Conservation (phyloP, 2,888 invertebrate genomes). For the Cryptus viduatorius region DNA sequence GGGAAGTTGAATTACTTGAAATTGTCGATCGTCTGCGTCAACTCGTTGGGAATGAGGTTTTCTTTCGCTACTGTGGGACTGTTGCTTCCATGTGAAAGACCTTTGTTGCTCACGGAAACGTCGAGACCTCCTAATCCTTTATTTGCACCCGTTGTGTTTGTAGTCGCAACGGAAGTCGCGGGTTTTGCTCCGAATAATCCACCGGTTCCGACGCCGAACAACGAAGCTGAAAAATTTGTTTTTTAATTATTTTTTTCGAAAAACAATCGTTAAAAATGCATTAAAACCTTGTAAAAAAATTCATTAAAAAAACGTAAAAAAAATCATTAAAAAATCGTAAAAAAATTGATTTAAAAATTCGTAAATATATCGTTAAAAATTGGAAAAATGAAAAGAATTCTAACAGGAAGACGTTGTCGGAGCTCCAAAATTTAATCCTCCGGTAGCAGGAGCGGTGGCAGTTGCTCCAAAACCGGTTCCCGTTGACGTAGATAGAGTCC, state of each 20-base stretch:
- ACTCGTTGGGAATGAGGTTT: constrained; percentile 91
- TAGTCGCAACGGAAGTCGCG: constrained; percentile 66
- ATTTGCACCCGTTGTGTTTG: constrained; percentile 83
- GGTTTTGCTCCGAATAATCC: constrained; percentile 79
- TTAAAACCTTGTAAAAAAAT: too few species aligned
- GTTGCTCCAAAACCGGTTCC: constrained; percentile 82
- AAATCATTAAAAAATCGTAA: too few species aligned
- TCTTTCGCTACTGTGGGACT: constrained; percentile 88
- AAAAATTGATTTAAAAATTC: too few species aligned
- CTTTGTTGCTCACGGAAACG: constrained; percentile 85
- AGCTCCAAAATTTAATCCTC: constrained; percentile 75
- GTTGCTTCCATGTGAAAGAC: constrained; percentile 84
- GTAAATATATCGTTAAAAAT: too few species aligned
- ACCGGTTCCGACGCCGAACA: constrained; percentile 78
- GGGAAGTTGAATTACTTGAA: constrained; percentile 87
- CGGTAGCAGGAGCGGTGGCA: constrained; percentile 75
- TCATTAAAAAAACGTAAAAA: too few species aligned
- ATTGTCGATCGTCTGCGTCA: constrained; percentile 91
- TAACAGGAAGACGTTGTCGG: constrained; percentile 74
- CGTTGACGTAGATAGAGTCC: constrained; percentile 76
- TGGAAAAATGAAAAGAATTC: constrained; percentile 34
- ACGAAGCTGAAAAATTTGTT: constrained; percentile 70
- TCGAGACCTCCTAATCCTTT: constrained; percentile 91
- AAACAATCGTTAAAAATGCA: background rate
- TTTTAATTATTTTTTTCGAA: too few species aligned